phyloP scores from a whole-genome alignment of 2,888 invertebrate species.

The Leucoma salicis region DNA sequence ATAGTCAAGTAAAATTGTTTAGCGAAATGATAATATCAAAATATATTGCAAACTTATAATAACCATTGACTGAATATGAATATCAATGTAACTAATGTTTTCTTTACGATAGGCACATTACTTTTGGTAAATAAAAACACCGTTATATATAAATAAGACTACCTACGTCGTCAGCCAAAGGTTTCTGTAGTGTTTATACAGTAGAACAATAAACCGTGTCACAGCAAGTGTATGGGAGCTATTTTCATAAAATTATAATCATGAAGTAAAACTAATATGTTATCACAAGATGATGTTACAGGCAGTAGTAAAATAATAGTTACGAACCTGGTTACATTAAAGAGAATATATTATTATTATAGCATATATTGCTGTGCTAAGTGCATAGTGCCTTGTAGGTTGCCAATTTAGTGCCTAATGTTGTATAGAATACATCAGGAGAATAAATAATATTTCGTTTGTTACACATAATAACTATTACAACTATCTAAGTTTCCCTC shows the following conservation, averaged over 20 bases:
- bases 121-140: too few relatives aligned
- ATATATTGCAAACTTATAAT: slow-evolving; percentile 19
- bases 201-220: slow-evolving; percentile 1
- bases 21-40: slow-evolving; percentile 20
- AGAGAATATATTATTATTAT: slow-evolving; percentile 52
- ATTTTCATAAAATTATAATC: slow-evolving; percentile 6
- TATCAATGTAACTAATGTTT: slow-evolving; percentile 16
- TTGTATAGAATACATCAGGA: slow-evolving; percentile 54
- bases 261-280: slow-evolving; percentile 3
- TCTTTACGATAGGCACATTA: slow-evolving; percentile 25
- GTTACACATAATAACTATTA: slow-evolving; percentile 24
- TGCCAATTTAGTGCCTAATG: slow-evolving; percentile 83
- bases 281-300: slow-evolving; percentile 31
- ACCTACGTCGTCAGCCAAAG: too few relatives aligned
- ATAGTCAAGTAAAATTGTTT: slow-evolving; percentile 33
- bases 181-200: background rate
- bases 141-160: too few relatives aligned
- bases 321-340: slow-evolving; percentile 51
- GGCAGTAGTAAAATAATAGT: slow-evolving; percentile 37
- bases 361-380: slow-evolving; percentile 78
- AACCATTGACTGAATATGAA: slow-evolving; percentile 30
- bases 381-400: slow-evolving; percentile 83
- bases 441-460: slow-evolving; percentile 46
- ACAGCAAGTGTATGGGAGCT: slow-evolving; percentile 5
- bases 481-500: background rate